A percentile compares a stretch with the other conserved stretches of the same genome.
Evolutionary conservation across 2,113 vertebrate species (phyloP).

Genomic region (Campylorhamphus procurvoides): DNA sequence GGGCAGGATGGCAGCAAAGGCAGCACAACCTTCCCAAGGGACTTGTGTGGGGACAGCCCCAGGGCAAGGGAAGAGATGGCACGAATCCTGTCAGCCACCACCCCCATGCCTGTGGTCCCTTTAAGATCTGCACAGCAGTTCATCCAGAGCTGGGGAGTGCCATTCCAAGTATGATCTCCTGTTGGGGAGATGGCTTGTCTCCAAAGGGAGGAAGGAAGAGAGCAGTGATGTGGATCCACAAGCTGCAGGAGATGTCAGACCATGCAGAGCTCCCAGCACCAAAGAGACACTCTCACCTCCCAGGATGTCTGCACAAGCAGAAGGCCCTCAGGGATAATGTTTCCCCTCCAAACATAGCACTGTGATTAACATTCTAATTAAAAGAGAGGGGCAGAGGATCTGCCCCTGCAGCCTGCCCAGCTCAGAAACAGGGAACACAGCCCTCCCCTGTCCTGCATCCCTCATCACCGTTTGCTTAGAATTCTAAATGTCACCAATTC

Average conservation of each 20-base stretch:
- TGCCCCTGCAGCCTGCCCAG: neutral
- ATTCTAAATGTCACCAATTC: neutral
- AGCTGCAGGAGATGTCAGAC: neutral
- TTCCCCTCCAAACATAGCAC: neutral
- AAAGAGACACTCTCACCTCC: neutral
- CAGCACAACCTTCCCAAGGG: neutral
- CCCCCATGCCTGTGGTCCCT: neutral
- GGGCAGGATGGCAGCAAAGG: neutral
- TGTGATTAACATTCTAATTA: neutral
- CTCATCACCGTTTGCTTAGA: neutral
- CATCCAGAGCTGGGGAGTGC: neutral
- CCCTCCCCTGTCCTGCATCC: neutral
- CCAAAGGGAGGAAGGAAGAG: neutral
- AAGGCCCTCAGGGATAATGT: neutral
- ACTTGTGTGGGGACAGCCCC: neutral
- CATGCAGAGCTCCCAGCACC: accelerated
- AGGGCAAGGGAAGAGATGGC: neutral
- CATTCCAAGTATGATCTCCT: neutral
- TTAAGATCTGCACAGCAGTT: neutral
- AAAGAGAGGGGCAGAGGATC: neutral
- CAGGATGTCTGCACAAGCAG: accelerated
- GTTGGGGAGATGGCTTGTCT: neutral
- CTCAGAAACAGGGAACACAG: neutral
- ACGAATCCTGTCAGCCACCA: neutral
- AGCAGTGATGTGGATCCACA: neutral